Evolutionary conservation across 2,113 vertebrate species (phyloP).

Genomic region (Bubo blakistoni): DNA sequence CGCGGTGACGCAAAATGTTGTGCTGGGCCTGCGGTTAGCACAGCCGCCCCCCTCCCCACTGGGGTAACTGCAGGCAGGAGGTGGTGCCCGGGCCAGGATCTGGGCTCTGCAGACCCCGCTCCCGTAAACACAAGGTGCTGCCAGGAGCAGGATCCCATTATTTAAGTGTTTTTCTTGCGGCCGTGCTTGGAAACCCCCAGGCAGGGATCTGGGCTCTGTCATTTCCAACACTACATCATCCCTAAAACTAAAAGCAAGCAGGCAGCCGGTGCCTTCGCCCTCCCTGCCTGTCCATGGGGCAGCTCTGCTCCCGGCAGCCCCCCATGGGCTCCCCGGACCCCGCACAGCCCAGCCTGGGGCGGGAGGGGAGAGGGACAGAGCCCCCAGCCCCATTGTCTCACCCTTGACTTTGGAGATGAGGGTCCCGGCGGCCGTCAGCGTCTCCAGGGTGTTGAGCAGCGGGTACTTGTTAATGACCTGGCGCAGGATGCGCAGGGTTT

Average conservation of each 20-base stretch:
- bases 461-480: constrained; percentile 91
- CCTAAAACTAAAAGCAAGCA: neutral
- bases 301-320: fast-evolving
- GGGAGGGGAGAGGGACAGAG: neutral
- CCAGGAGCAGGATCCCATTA: neutral
- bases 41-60: neutral
- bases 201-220: neutral
- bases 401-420: constrained; percentile 97
- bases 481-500: constrained; percentile 86
- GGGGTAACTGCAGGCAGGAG: neutral
- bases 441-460: constrained; percentile 94
- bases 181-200: neutral
- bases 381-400: neutral
- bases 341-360: fast-evolving
- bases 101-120: neutral
- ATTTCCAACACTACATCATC: neutral
- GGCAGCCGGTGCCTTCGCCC: fast-evolving
- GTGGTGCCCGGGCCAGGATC: neutral
- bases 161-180: neutral
- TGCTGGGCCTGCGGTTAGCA: neutral
- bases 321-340: fast-evolving
- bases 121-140: neutral
- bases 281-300: fast-evolving
- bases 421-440: constrained; percentile 88
- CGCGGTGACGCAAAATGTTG: neutral